phyloP scores from a whole-genome alignment of 2,113 vertebrate genomes.

The Australoheros scitulus region DNA sequence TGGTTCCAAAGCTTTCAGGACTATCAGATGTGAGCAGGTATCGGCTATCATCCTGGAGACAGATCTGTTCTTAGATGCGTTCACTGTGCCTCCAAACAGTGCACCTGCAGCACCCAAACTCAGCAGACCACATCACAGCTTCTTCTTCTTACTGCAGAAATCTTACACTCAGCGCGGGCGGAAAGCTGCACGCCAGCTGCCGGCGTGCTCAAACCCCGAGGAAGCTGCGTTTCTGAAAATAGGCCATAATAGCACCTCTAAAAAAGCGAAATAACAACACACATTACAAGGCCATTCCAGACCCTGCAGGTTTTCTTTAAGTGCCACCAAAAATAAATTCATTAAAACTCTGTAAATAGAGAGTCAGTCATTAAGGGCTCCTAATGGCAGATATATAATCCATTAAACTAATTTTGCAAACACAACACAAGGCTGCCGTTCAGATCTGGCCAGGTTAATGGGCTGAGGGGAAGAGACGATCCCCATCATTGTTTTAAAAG shows the following conservation, averaged over 20 bases:
- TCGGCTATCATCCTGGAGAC: slow-evolving; percentile 3
- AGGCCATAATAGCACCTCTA: background rate
- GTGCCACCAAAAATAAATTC: background rate
- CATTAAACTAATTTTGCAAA: background rate
- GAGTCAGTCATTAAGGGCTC: background rate
- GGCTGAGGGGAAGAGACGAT: slow-evolving; percentile 2
- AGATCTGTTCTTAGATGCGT: background rate
- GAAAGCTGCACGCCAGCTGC: slow-evolving; percentile 8
- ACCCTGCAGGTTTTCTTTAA: background rate
- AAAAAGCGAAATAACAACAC: background rate
- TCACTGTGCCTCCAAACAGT: background rate
- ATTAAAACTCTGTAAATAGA: background rate
- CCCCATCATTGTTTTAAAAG: slow-evolving; percentile 1
- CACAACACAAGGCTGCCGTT: background rate
- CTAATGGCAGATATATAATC: background rate
- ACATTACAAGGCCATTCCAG: background rate
- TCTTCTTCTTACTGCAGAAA: slow-evolving; percentile 7
- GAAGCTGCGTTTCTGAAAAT: slow-evolving; percentile 9
- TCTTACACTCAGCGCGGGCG: background rate
- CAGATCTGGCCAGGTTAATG: background rate
- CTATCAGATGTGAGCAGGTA: slow-evolving; percentile 6
- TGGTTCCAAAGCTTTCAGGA: background rate
- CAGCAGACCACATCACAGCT: background rate
- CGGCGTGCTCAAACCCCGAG: background rate
- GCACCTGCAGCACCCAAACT: slow-evolving; percentile 13